Evolutionary conservation across 2,797 vertebrate genomes (phyloP), one percentile per base, ranked within the genome.

Genomic region (Eleutherodactylus coqui): DNA sequence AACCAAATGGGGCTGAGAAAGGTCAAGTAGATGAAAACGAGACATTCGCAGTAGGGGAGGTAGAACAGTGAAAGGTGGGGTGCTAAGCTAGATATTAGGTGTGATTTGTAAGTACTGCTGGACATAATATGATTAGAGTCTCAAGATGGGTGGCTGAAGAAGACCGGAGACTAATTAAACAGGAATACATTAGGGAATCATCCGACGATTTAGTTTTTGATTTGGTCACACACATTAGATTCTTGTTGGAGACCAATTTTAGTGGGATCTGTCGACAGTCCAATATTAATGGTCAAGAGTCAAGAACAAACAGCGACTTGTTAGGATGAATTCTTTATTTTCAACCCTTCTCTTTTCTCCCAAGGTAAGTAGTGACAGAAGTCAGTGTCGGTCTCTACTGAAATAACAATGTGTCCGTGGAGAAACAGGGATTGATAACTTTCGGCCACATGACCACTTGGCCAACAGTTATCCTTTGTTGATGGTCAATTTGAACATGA

Each of bases 11-110:
- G n/a, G 36, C 27, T 7, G 49, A 9, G 29, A 85, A 79, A 72
- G 84, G 62, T 85, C 84, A 85, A 79, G 47, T 19, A 85, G 62
- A 70, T 58, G 49, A 55, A 67, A 38, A 14, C 60, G 67, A 69
- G 73, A 76, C 1, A 0, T 11, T 64, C 27, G 6, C 45, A 19
- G 36, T 17, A 6, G 36, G 58, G 82, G 21, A n/a, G 5, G 27
- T 4, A 0, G 58, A n/a, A n/a, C n/a, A n/a, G n/a, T n/a, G 10
- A 17, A 60, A 29, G 10, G 17, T n/a, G 27, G 13, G 13, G 7
- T 2, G 51, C 7, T 24, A 24, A 21, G 51, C 5, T 55, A 17
- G 16, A 58, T 19, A 24, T 21, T 1, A 7, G 67, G 64, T 16
- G 49, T 27, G 32, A 53, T 53, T 53, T 19, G 32, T 5, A 14